These are phyloP conservation scores for Diarsia mendica DNA, from an alignment of 2,888 invertebrate species.

Conservation along the genomic window DNA sequence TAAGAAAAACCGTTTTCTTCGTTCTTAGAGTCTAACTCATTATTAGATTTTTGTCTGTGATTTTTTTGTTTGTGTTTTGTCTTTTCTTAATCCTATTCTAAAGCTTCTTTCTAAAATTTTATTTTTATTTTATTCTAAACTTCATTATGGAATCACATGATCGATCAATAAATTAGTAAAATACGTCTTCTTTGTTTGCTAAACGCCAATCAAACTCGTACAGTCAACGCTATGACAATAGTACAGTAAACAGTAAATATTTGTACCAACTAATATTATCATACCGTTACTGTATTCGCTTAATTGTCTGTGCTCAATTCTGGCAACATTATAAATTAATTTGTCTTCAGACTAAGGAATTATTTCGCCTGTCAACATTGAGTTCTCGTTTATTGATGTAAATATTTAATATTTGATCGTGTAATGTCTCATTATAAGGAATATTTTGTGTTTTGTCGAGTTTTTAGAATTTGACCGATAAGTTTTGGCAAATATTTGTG, in stretches of 20 bases:
- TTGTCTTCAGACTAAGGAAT: slow-evolving; percentile 84
- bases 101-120: too few relatives aligned
- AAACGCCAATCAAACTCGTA: slow-evolving; percentile 49
- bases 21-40: too few relatives aligned
- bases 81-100: too few relatives aligned
- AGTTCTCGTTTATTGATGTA: slow-evolving; percentile 79
- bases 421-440: slow-evolving; percentile 64
- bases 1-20: too few relatives aligned
- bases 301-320: slow-evolving; percentile 80
- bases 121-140: too few relatives aligned
- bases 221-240: slow-evolving; percentile 52
- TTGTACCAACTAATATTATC: slow-evolving; percentile 68
- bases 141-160: background rate
- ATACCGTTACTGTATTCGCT: slow-evolving; percentile 74
- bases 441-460: slow-evolving; percentile 39
- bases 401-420: slow-evolving; percentile 84
- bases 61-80: too few relatives aligned
- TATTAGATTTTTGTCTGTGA: too few relatives aligned
- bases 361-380: slow-evolving; percentile 84
- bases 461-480: slow-evolving; percentile 48
- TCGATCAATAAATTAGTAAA: slow-evolving; percentile 6
- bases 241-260: slow-evolving; percentile 66
- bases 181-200: slow-evolving; percentile 36
- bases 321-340: slow-evolving; percentile 84
- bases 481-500: slow-evolving; percentile 43